Percentiles rank a stretch among this genome's conserved stretches.
Conservation (phyloP, 2,113 vertebrate species). For the Corydoras sp. region DNA sequence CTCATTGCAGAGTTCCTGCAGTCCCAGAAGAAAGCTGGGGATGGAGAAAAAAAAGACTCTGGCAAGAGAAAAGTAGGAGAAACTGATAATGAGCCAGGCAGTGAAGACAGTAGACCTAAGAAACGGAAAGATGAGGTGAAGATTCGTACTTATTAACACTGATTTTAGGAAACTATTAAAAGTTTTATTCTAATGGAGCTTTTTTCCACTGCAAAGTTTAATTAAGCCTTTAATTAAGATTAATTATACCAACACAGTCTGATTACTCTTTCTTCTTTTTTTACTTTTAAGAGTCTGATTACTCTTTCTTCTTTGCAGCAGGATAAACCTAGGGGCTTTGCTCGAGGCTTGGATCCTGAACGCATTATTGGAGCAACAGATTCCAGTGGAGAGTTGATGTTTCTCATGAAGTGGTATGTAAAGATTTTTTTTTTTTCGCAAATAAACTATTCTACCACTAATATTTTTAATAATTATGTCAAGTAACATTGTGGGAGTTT, state of each 20-base stretch:
- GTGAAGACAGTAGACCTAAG: constrained; percentile 88
- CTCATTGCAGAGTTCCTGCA: constrained; percentile 92
- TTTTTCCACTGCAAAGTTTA: too few relatives aligned
- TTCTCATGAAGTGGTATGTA: constrained; percentile 94
- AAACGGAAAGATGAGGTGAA: constrained; percentile 94
- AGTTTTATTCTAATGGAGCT: too few relatives aligned
- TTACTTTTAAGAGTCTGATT: neutral
- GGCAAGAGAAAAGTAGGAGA: constrained; percentile 82
- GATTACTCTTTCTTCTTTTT: too few relatives aligned
- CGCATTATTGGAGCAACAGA: constrained; percentile 94
- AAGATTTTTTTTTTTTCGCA: neutral
- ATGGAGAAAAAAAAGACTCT: constrained; percentile 77
- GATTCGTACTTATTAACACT: neutral
- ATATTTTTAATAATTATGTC: too few relatives aligned
- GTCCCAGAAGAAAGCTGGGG: constrained; percentile 78
- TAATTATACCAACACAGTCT: too few relatives aligned
- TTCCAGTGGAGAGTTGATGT: constrained; percentile 94
- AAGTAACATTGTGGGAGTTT: too few relatives aligned
- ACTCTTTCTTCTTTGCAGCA: constrained; percentile 50
- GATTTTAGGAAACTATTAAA: neutral
- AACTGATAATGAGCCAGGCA: constrained; percentile 67
- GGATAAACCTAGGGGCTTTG: constrained; percentile 86
- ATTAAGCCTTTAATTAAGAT: too few relatives aligned
- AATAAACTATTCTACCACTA: neutral
- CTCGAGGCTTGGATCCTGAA: constrained; percentile 88